Evolutionary conservation across 1,140 invertebrate species (phyloP), one percentile per base, ranked within the genome.

Genomic region (Chrysomallon squamiferum): DNA sequence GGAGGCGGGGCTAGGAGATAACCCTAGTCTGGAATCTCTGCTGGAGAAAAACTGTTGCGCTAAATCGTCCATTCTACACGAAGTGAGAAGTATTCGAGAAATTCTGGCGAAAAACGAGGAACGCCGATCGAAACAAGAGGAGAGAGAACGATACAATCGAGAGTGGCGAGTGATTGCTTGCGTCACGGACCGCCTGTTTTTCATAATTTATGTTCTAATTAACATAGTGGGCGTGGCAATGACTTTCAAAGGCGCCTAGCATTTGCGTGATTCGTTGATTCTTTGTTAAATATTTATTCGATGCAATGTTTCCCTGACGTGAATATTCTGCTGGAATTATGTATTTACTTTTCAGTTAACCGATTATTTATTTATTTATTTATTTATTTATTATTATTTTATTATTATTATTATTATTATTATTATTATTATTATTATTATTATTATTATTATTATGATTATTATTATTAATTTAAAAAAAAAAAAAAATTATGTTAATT

Each of bases 101-200:
- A 68, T 76, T 27, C 47, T 81, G 27, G 69, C 74, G 58, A 66
- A 70, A 20, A 61, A 74, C 62, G 60, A 72, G 20, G 73, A 77
- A 9, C 72, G 72, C 59, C 52, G 65, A 41, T 49, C 35, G 9
- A 63, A 73, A 27, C 68, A 62, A 29, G 79, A 80, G 35, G 59
- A 73, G 18, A 70, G 71, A 41, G 76, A 80, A 33, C 68, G 72
- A 66, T 69, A 71, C 11, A 52, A 76, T 11, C 60, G 70, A 45
- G 84, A 86, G 65, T 86, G 85, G 85, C 72, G 80, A 54, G 70
- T 81, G 18, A 79, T 86, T 6, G 83, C 83, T 7, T 79, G 83
- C 49, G 80, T 85, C 18, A 70, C 84, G 4, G 85, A 86, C 62
- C 66, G 85, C 35, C 58, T 85, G 4, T 85, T 86, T 62, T 86